A percentile compares a stretch with the other conserved stretches of the same genome.
These are phyloP conservation scores for Otolemur garnettii DNA, from an alignment of 2,113 vertebrate species.

Conservation along the genomic window DNA sequence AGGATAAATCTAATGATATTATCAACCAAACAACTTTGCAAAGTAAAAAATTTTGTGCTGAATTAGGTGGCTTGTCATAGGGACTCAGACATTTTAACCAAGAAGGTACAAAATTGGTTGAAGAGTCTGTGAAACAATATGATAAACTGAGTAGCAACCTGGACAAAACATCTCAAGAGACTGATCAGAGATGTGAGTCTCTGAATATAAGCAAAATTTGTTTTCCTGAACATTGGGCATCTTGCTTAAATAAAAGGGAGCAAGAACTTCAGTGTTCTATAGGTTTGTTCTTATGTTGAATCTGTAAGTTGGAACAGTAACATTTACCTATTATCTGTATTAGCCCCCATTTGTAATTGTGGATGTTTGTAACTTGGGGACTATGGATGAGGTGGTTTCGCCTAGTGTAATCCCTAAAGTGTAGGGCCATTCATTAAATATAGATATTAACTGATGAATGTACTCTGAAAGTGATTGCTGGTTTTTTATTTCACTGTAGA, in stretches of 20 bases:
- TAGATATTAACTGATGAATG: background rate
- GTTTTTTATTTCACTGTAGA: background rate
- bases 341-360: too few species aligned
- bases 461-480: background rate
- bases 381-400: background rate
- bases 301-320: too few species aligned
- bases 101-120: constrained; percentile 86
- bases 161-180: constrained; percentile 20
- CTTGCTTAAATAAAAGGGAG: constrained; percentile 80
- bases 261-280: constrained; percentile 79
- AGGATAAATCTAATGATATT: constrained; percentile 89
- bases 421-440: background rate
- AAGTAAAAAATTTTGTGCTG: constrained; percentile 63
- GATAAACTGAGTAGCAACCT: constrained; percentile 86
- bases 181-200: background rate
- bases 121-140: constrained; percentile 87
- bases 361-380: too few species aligned
- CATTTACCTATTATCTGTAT: too few species aligned
- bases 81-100: constrained; percentile 86
- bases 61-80: constrained; percentile 87
- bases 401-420: background rate
- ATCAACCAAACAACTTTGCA: constrained; percentile 79
- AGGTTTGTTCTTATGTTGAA: too few species aligned
- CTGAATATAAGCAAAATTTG: constrained; percentile 72
- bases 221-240: constrained; percentile 86